These are phyloP conservation scores for Oopsacas minuta DNA, from an alignment of 37 sponge, comb jelly and placozoan genomes.

Conservation along the genomic window DNA sequence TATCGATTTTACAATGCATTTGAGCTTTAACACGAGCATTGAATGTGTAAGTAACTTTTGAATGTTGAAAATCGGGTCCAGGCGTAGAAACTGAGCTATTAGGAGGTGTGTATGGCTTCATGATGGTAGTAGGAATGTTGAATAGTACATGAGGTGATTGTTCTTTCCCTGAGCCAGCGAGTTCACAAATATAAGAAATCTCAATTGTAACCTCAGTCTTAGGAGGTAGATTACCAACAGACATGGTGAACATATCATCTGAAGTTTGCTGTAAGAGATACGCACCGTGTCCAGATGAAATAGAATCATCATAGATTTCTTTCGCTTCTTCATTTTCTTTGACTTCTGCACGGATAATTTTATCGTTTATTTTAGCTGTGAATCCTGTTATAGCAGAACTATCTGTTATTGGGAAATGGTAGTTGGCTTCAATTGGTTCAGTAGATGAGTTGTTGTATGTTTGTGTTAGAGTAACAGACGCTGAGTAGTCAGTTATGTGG, in stretches of 20 bases:
- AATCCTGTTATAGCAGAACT: neutral
- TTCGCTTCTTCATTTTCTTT: constrained; percentile 13
- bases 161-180: neutral
- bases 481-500: neutral
- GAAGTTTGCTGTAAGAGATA: neutral
- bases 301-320: neutral
- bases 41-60: neutral
- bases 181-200: constrained; percentile 2
- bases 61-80: neutral
- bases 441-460: neutral
- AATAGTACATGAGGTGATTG: neutral
- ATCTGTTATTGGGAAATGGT: neutral
- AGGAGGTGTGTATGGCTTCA: neutral
- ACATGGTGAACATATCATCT: neutral
- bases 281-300: neutral
- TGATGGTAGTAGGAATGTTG: neutral
- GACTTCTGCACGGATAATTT: neutral
- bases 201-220: neutral
- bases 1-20: neutral
- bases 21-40: neutral
- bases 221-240: neutral
- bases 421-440: neutral
- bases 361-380: constrained; percentile 11
- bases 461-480: neutral
- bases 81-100: neutral